phyloP scores from a whole-genome alignment of 2,797 vertebrate species.

The Chanos chanos region DNA sequence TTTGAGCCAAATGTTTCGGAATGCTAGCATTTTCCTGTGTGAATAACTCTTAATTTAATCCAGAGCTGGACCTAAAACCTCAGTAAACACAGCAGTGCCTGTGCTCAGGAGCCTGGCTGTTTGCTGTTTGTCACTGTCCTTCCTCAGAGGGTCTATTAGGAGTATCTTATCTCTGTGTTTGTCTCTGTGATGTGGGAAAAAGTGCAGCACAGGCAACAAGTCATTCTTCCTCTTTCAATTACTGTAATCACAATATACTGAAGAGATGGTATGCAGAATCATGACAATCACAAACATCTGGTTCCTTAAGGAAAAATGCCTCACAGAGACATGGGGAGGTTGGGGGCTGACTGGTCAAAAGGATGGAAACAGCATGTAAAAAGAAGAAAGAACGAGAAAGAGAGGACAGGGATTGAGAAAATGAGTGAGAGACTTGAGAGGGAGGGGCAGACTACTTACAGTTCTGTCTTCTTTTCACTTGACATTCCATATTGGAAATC shows the following conservation, averaged over 20 bases:
- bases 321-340: not conserved
- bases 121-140: constrained; percentile 12
- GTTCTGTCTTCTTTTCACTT: not conserved
- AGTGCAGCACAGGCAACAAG: too few species aligned
- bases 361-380: too few species aligned
- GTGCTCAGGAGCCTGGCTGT: constrained; percentile 1
- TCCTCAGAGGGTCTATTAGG: too few species aligned
- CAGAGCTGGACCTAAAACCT: constrained; percentile 19
- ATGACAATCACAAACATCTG: not conserved
- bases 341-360: not conserved
- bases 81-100: not conserved
- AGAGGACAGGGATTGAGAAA: too few species aligned
- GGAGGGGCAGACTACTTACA: too few species aligned
- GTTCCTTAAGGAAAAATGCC: too few species aligned
- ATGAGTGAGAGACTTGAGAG: too few species aligned
- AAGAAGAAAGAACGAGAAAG: too few species aligned
- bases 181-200: not conserved
- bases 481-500: not conserved
- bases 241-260: not conserved
- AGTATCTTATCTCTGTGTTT: constrained; percentile 14
- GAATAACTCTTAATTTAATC: too few species aligned
- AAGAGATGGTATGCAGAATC: not conserved
- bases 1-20: too few species aligned
- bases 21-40: too few species aligned
- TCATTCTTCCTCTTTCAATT: not conserved